Percentiles rank a stretch among this genome's conserved stretches.
Evolutionary conservation across 2,888 invertebrate genomes (phyloP).

Genomic region (Erebia epiphron): DNA sequence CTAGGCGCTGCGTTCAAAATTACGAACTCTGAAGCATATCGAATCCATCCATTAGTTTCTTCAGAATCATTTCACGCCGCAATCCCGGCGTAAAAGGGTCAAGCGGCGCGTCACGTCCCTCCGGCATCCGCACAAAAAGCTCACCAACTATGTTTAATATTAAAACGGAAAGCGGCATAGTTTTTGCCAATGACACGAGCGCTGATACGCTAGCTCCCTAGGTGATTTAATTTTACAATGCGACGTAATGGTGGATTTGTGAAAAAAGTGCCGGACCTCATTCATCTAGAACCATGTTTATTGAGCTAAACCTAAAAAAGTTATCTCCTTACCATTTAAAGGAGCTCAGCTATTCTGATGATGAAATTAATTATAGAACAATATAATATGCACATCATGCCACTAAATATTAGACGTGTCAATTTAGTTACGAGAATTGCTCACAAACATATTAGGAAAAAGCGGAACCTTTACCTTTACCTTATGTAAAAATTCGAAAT

Average conservation of each 20-base stretch:
- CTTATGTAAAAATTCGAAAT: no score
- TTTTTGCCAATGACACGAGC: conserved; percentile 47
- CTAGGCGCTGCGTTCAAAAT: conserved; percentile 20
- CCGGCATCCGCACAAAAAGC: conserved; percentile 63
- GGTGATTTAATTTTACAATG: conserved; percentile 36
- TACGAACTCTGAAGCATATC: conserved; percentile 40
- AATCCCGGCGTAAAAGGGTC: conserved; percentile 77
- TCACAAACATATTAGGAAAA: no score
- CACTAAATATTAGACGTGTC: no score
- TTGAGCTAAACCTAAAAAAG: not conserved
- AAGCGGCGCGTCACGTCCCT: conserved; percentile 70
- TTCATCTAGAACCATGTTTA: not conserved
- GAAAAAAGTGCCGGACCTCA: not conserved
- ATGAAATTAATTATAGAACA: no score
- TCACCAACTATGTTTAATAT: conserved; percentile 80
- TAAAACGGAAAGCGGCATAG: conserved; percentile 66
- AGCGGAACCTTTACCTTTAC: no score
- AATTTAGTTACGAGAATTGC: no score
- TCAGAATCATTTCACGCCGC: conserved; percentile 47
- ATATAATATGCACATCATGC: no score
- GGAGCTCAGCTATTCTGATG: no score
- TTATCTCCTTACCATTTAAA: no score
- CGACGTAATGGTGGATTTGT: conserved; percentile 3
- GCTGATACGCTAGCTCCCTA: conserved; percentile 34
- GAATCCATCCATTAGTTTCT: conserved; percentile 44